Evolutionary conservation across 1,140 invertebrate genomes (phyloP).

Genomic region (Myzus persicae): DNA sequence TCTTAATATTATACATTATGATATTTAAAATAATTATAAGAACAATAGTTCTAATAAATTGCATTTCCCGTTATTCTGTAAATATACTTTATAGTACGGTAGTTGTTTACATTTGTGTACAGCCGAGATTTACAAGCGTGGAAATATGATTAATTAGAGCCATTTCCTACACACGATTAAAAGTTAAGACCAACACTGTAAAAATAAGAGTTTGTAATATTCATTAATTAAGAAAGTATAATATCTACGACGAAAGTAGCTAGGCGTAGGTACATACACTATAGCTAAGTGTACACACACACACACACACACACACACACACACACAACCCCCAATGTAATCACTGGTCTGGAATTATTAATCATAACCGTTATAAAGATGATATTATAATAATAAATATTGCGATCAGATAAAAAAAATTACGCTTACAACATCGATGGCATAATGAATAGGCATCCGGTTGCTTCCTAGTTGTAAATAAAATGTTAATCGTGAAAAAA

Average conservation of each 20-base stretch:
- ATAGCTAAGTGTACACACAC: no score
- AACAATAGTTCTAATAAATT: not conserved
- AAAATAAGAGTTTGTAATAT: not conserved
- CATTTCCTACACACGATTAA: not conserved
- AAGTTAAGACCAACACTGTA: not conserved
- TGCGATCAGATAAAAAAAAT: not conserved
- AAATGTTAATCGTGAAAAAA: not conserved
- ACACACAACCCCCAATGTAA: not conserved
- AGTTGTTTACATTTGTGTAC: not conserved
- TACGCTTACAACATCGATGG: not conserved
- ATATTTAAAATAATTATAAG: not conserved
- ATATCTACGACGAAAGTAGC: not conserved
- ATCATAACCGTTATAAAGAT: not conserved
- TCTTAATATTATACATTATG: not conserved
- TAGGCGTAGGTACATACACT: no score
- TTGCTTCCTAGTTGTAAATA: not conserved
- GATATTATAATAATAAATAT: no score
- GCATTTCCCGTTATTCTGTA: not conserved
- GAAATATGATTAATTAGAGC: not conserved
- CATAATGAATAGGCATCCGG: not conserved
- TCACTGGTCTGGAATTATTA: not conserved
- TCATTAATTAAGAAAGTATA: not conserved
- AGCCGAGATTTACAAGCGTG: not conserved
- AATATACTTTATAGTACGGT: not conserved
- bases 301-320: not conserved